phyloP scores from a whole-genome alignment of 1,140 invertebrate genomes.

The Meloidogyne exigua region DNA sequence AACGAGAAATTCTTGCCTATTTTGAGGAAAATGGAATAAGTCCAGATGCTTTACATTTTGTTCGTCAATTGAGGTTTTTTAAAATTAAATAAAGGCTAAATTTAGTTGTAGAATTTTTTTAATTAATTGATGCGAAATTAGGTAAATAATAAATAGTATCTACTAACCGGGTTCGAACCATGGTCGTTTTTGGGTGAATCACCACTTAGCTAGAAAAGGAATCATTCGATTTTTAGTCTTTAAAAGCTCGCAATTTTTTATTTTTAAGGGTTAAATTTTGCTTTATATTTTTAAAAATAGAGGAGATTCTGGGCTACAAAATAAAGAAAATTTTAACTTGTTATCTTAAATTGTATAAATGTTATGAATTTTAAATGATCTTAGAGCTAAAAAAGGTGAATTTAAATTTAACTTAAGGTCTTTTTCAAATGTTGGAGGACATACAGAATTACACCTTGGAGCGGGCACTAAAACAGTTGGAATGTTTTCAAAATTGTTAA shows the following conservation, averaged over 20 bases:
- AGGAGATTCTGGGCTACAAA: too few species aligned
- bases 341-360: too few species aligned
- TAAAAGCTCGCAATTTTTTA: too few species aligned
- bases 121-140: not conserved
- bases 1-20: slow-evolving; percentile 37
- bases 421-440: slow-evolving; percentile 75
- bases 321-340: too few species aligned
- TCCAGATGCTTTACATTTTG: slow-evolving; percentile 53
- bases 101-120: slow-evolving; percentile 10
- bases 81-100: not conserved
- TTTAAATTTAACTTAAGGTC: too few species aligned
- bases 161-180: not conserved
- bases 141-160: not conserved
- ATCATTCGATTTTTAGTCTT: too few species aligned
- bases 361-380: too few species aligned
- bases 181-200: too few species aligned
- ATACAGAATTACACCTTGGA: slow-evolving; percentile 70
- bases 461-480: slow-evolving; percentile 91
- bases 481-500: slow-evolving; percentile 97
- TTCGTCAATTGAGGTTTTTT: slow-evolving; percentile 45
- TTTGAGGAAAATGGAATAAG: slow-evolving; percentile 46
- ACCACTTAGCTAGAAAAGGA: too few species aligned
- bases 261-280: slow-evolving; percentile 25
- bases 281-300: too few species aligned
- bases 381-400: too few species aligned